Percentiles rank a stretch among this genome's conserved stretches.
Evolutionary conservation across 2,888 invertebrate genomes (phyloP).

Genomic region (Drosophila mettleri): DNA sequence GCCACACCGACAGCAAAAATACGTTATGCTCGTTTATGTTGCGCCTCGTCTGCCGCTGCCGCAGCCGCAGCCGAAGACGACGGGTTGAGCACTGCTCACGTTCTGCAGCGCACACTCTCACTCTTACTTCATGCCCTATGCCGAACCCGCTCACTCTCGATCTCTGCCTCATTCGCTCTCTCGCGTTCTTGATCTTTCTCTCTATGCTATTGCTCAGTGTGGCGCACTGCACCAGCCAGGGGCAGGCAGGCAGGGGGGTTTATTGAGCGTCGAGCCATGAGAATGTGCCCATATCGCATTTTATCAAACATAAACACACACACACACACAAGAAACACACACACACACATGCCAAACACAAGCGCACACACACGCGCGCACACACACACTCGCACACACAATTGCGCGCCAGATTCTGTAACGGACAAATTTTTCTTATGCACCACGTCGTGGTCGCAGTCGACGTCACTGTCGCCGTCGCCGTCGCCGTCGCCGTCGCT

Average conservation of each 20-base stretch:
- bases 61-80: slow-evolving; percentile 16
- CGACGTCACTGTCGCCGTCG: slow-evolving; percentile 13
- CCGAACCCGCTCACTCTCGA: slow-evolving; percentile 13
- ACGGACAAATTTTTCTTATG: slow-evolving; percentile 76
- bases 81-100: slow-evolving; percentile 60
- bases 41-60: slow-evolving; percentile 52
- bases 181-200: not conserved
- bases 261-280: slow-evolving; percentile 58
- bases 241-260: slow-evolving; percentile 55
- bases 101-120: slow-evolving; percentile 45
- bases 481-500: slow-evolving; percentile 4
- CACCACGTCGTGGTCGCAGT: slow-evolving; percentile 43
- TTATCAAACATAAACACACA: slow-evolving; percentile 77
- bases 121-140: slow-evolving; percentile 13
- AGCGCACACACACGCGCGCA: slow-evolving; percentile 11
- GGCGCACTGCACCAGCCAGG: slow-evolving; percentile 53
- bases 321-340: slow-evolving; percentile 56
- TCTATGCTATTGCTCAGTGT: slow-evolving; percentile 15
- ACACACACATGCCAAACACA: slow-evolving; percentile 36
- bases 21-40: slow-evolving; percentile 79
- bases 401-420: slow-evolving; percentile 75
- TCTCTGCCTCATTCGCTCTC: not conserved
- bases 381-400: slow-evolving; percentile 36
- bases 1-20: slow-evolving; percentile 78
- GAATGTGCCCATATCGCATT: slow-evolving; percentile 81